Evolutionary conservation across 2,797 vertebrate species (phyloP).

Genomic region (Eulemur mongoz): DNA sequence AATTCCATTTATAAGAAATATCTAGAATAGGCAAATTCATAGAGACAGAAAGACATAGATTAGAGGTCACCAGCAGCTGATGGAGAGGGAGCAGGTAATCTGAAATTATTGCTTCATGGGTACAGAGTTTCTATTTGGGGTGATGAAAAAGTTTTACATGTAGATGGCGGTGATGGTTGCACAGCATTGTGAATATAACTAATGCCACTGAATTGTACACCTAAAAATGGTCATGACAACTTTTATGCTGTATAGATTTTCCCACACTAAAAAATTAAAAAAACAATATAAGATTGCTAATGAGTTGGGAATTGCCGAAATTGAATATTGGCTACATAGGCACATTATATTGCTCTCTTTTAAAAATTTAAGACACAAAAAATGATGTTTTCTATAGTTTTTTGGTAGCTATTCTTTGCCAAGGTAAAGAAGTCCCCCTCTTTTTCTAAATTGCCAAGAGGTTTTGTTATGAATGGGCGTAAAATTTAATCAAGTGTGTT

Average conservation of each 20-base stretch:
- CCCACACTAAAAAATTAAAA: not conserved
- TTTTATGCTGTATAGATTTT: not conserved
- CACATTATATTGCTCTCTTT: not conserved
- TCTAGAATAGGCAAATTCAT: not conserved
- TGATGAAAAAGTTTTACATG: not conserved
- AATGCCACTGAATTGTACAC: not conserved
- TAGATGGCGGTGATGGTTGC: not conserved
- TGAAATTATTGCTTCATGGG: not conserved
- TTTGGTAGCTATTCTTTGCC: not conserved
- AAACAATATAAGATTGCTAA: not conserved
- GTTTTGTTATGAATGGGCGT: not conserved
- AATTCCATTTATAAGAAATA: not conserved
- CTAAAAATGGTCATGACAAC: not conserved
- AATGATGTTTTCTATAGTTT: slow-evolving; percentile 4
- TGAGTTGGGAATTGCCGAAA: not conserved
- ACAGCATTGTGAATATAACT: not conserved
- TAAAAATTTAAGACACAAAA: slow-evolving; percentile 33
- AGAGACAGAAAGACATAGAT: not conserved
- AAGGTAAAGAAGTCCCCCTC: not conserved
- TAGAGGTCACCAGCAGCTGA: not conserved
- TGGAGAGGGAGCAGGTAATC: not conserved
- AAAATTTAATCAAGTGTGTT: slow-evolving; percentile 32
- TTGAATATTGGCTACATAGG: not conserved
- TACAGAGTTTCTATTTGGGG: not conserved
- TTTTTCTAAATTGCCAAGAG: slow-evolving; percentile 16